Conservation (phyloP, 2,888 invertebrate species). For the Strigamia maritima region DNA sequence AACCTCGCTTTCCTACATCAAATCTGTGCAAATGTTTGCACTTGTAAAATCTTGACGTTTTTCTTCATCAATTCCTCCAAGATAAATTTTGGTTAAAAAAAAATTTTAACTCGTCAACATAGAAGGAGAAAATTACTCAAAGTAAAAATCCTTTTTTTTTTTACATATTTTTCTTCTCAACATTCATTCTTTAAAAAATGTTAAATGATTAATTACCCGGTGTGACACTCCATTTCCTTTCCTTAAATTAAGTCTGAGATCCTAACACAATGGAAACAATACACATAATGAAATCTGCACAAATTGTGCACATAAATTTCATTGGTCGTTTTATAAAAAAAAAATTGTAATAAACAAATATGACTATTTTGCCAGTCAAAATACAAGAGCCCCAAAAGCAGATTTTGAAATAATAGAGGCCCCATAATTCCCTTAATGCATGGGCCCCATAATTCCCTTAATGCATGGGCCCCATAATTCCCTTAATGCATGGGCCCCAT, state of each 20-base stretch:
- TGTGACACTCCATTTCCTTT: neutral
- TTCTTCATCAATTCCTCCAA: neutral
- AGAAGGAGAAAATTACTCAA: neutral
- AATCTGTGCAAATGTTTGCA: neutral
- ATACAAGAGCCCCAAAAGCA: too few relatives aligned
- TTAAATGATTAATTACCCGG: slow-evolving; percentile 6
- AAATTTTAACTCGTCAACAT: neutral
- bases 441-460: too few relatives aligned
- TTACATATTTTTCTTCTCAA: neutral
- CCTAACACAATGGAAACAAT: neutral
- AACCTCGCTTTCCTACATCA: neutral
- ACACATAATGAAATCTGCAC: too few relatives aligned
- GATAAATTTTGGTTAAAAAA: neutral
- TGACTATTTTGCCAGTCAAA: too few relatives aligned
- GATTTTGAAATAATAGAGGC: too few relatives aligned
- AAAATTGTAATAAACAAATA: too few relatives aligned
- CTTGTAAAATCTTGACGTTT: neutral
- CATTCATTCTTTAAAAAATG: neutral
- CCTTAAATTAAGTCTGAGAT: neutral
- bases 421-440: too few relatives aligned
- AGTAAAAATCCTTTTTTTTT: neutral
- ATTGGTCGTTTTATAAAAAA: too few relatives aligned
- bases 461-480: too few relatives aligned
- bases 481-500: too few relatives aligned
- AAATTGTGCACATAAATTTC: too few relatives aligned